Evolutionary conservation across 2,888 invertebrate genomes (phyloP).

Genomic region (Nemotelus nigrinus): DNA sequence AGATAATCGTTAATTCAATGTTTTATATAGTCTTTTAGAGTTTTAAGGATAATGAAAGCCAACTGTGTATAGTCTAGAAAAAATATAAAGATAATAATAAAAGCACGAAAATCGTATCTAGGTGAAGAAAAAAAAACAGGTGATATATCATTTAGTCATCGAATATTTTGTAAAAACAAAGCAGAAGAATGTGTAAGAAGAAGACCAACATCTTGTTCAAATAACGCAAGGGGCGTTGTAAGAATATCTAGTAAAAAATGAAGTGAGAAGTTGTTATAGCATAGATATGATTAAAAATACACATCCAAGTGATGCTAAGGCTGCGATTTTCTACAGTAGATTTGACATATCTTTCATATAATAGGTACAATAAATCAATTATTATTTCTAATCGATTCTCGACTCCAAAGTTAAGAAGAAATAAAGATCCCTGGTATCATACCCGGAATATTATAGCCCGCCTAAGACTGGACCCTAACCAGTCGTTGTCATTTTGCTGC

Average conservation of each 20-base stretch:
- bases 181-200: not conserved
- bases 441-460: constrained; percentile 23
- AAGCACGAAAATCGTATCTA: constrained; percentile 39
- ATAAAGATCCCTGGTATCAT: too few relatives aligned
- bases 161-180: constrained; percentile 33
- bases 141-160: constrained; percentile 44
- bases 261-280: constrained; percentile 14
- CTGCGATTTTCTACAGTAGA: not conserved
- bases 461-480: not conserved
- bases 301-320: not conserved
- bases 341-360: constrained; percentile 26
- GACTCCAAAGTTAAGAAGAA: too few relatives aligned
- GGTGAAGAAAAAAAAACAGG: constrained; percentile 3
- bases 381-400: not conserved
- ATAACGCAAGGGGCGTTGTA: not conserved
- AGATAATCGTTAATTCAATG: constrained; percentile 20
- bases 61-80: not conserved
- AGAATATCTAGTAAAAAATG: not conserved
- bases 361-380: not conserved
- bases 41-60: not conserved
- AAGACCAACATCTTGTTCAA: not conserved
- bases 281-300: not conserved
- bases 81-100: constrained; percentile 1
- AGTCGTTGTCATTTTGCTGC: too few relatives aligned
- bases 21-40: constrained; percentile 15